phyloP scores from a whole-genome alignment of 2,888 invertebrate genomes.

The Sympetrum striolatum region DNA sequence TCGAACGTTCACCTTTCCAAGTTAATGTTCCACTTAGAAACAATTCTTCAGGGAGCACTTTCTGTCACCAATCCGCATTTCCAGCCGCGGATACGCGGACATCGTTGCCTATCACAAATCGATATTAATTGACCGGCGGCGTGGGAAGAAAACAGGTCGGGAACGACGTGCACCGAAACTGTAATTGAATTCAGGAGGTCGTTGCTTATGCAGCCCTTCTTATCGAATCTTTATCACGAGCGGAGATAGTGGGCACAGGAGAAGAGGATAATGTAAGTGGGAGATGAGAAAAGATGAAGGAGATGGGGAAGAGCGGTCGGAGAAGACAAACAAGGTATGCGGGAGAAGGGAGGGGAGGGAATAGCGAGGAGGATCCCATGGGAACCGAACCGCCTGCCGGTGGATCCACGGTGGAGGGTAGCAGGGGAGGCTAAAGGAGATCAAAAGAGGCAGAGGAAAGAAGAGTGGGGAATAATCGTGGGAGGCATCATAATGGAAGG shows the following conservation, averaged over 20 bases:
- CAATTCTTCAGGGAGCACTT: no score
- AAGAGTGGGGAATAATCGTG: neutral
- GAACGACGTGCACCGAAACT: no score
- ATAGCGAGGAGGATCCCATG: slow-evolving; percentile 8
- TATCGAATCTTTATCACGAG: no score
- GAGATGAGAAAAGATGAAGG: neutral
- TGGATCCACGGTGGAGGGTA: neutral
- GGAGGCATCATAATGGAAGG: neutral
- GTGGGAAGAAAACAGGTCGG: no score
- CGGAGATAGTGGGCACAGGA: neutral
- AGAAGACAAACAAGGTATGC: neutral
- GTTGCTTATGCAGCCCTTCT: no score
- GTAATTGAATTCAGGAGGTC: no score
- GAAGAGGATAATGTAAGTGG: neutral
- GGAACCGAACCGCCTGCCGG: slow-evolving; percentile 30
- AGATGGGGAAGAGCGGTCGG: neutral
- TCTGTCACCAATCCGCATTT: no score
- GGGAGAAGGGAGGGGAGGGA: neutral
- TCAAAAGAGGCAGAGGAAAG: neutral
- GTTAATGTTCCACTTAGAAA: no score
- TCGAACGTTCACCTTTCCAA: no score
- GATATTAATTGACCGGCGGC: no score
- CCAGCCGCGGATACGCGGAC: no score
- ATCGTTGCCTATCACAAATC: no score
- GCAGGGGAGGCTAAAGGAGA: neutral